phyloP scores from a whole-genome alignment of 2,113 vertebrate species.

The Pandion haliaetus region DNA sequence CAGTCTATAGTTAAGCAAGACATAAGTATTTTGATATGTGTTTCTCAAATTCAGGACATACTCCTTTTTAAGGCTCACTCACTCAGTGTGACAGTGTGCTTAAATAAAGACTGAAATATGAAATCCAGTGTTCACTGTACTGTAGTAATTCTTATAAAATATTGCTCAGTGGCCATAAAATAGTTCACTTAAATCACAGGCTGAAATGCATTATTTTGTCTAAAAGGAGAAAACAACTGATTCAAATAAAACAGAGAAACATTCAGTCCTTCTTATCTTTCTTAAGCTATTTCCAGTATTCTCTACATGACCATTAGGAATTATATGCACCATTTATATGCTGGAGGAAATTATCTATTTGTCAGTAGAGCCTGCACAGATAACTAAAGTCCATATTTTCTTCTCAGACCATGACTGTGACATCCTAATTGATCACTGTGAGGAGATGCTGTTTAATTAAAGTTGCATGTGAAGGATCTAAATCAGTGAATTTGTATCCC shows the following conservation, averaged over 20 bases:
- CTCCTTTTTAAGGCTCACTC: background rate
- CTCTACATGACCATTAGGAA: background rate
- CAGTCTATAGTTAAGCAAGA: background rate
- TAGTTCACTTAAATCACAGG: background rate
- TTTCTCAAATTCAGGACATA: background rate
- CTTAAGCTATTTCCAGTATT: background rate
- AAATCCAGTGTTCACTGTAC: background rate
- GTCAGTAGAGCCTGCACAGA: background rate
- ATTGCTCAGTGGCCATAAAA: background rate
- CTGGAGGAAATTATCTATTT: background rate
- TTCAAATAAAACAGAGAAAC: background rate
- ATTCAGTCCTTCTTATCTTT: background rate
- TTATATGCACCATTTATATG: background rate
- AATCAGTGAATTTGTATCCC: background rate
- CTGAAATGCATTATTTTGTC: background rate
- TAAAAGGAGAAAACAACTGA: background rate
- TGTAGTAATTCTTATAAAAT: background rate
- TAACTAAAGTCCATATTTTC: background rate
- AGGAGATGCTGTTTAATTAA: conserved; percentile 1
- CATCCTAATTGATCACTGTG: background rate
- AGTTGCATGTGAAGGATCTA: background rate
- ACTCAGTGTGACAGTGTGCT: background rate
- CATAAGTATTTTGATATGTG: background rate
- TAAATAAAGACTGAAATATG: background rate
- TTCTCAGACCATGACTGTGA: background rate